These are phyloP conservation scores for Metopia argyrocephala DNA, from an alignment of 2,888 invertebrate genomes.

Conservation along the genomic window DNA sequence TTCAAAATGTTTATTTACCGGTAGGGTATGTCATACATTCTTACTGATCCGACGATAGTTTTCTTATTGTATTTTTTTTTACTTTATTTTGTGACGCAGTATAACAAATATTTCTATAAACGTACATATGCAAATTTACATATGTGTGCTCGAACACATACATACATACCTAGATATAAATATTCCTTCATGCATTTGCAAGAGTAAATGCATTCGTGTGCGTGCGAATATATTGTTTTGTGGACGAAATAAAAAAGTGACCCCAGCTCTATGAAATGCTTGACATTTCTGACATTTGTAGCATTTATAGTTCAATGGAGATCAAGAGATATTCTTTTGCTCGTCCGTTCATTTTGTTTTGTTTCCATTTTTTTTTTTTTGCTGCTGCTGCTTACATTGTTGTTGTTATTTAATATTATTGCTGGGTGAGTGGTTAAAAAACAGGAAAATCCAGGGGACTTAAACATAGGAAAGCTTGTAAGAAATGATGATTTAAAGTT, in stretches of 20 bases:
- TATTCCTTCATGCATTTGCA: background rate
- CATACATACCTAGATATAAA: background rate
- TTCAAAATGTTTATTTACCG: no score
- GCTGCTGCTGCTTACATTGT: background rate
- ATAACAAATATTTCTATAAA: constrained; percentile 35
- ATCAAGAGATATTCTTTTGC: constrained; percentile 65
- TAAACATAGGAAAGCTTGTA: background rate
- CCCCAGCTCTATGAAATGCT: constrained; percentile 68
- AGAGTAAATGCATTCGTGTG: constrained; percentile 2
- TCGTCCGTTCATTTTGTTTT: constrained; percentile 44
- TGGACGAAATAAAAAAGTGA: constrained; percentile 51
- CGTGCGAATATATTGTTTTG: constrained; percentile 30
- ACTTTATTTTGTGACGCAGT: constrained; percentile 32
- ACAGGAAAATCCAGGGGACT: background rate
- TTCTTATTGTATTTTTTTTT: constrained; percentile 20
- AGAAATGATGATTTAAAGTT: constrained; percentile 7
- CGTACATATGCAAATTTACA: background rate
- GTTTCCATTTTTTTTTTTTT: background rate
- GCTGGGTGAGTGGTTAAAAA: background rate
- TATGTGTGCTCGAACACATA: background rate
- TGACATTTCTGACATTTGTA: constrained; percentile 74
- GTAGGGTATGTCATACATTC: no score
- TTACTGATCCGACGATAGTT: background rate
- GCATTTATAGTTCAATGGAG: constrained; percentile 73
- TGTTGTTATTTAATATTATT: background rate